Conservation (phyloP, 2,888 invertebrate genomes). For the Leucoma salicis region DNA sequence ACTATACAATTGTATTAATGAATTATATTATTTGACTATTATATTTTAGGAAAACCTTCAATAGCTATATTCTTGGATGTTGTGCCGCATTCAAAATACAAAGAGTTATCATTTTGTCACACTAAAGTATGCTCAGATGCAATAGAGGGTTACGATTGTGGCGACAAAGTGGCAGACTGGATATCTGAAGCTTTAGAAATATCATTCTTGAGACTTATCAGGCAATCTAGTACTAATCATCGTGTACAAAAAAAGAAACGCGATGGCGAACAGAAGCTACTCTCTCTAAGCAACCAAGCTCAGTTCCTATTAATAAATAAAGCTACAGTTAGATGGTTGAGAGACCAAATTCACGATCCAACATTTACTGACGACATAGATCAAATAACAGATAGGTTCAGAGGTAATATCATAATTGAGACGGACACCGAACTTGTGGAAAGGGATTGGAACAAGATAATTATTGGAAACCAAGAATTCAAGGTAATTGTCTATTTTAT, state of each 20-base stretch:
- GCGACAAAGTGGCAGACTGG: constrained; percentile 91
- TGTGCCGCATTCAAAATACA: constrained; percentile 31
- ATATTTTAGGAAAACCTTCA: constrained; percentile 71
- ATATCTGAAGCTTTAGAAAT: constrained; percentile 86
- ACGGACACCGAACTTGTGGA: constrained; percentile 89
- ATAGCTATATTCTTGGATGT: constrained; percentile 79
- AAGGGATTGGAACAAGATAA: constrained; percentile 85
- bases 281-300: constrained; percentile 90
- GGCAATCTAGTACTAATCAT: constrained; percentile 75
- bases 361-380: constrained; percentile 76
- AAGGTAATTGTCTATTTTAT: constrained; percentile 72
- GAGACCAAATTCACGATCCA: constrained; percentile 80
- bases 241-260: constrained; percentile 58
- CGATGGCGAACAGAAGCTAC: constrained; percentile 43
- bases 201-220: constrained; percentile 86
- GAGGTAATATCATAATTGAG: constrained; percentile 94
- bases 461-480: constrained; percentile 85
- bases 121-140: constrained; percentile 94
- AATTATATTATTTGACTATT: constrained; percentile 4
- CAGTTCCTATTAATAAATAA: constrained; percentile 92
- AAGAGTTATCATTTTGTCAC: constrained; percentile 81
- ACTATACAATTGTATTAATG: too few relatives aligned
- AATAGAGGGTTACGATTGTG: constrained; percentile 92
- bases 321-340: constrained; percentile 89
- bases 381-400: constrained; percentile 88